Conservation (phyloP, 2,888 invertebrate species). For the Meiosimyza decipiens region DNA sequence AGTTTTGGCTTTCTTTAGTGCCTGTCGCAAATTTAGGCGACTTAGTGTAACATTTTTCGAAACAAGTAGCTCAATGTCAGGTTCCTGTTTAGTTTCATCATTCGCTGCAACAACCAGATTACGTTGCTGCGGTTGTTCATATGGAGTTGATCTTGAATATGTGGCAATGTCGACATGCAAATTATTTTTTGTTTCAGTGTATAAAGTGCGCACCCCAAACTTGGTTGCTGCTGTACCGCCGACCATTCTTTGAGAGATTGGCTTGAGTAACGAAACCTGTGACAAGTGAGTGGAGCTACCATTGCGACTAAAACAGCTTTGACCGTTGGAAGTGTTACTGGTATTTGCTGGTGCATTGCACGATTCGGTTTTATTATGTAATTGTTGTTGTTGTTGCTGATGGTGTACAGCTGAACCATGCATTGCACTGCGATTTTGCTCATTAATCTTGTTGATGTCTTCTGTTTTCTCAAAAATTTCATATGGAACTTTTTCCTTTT, state of each 20-base stretch:
- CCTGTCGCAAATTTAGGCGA: conserved; percentile 61
- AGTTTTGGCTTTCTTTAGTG: conserved; percentile 60
- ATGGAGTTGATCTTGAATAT: conserved; percentile 1
- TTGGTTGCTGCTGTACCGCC: not conserved
- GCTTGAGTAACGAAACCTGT: conserved; percentile 48
- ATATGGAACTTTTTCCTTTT: conserved; percentile 39
- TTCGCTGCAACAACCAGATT: conserved; percentile 32
- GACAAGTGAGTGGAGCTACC: conserved; percentile 23
- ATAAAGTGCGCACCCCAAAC: conserved; percentile 9
- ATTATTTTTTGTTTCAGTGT: conserved; percentile 12
- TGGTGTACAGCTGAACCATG: conserved; percentile 17
- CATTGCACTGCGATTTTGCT: conserved; percentile 6
- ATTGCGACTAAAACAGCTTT: conserved; percentile 26
- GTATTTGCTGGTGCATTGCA: not conserved
- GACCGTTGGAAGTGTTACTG: not conserved
- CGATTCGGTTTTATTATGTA: conserved; percentile 4
- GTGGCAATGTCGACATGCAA: too few relatives aligned
- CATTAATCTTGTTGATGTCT: conserved; percentile 12
- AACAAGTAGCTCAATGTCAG: conserved; percentile 37
- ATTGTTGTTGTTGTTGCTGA: not conserved
- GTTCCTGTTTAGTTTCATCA: conserved; percentile 11
- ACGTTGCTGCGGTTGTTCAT: conserved; percentile 2
- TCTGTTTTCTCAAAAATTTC: conserved; percentile 9
- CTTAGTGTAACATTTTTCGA: conserved; percentile 56
- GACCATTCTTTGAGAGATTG: conserved; percentile 39